These are phyloP conservation scores for Polydrusus cervinus DNA, from an alignment of 2,888 invertebrate genomes.

Conservation along the genomic window DNA sequence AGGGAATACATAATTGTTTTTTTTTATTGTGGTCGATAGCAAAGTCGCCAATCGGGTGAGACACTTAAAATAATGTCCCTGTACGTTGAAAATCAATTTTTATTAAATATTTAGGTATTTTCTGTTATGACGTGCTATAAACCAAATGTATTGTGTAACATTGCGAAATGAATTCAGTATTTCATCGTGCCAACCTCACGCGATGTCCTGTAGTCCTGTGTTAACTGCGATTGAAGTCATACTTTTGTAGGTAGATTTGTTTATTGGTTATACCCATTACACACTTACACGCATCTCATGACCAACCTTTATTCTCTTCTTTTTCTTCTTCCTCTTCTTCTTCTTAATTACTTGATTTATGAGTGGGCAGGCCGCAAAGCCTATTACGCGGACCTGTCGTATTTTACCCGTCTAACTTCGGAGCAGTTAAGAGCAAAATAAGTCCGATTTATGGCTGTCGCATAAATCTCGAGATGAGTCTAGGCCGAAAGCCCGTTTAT, in stretches of 20 bases:
- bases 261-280: constrained; percentile 9
- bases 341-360: constrained; percentile 50
- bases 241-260: not conserved
- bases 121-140: too few relatives aligned
- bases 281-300: not conserved
- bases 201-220: too few relatives aligned
- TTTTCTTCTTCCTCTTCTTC: constrained; percentile 34
- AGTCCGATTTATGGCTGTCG: constrained; percentile 47
- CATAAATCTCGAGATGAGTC: constrained; percentile 44
- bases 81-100: too few relatives aligned
- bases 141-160: too few relatives aligned
- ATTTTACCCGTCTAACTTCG: constrained; percentile 44
- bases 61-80: too few relatives aligned
- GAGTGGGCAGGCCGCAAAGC: constrained; percentile 38
- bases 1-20: too few relatives aligned
- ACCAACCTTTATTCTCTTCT: constrained; percentile 15
- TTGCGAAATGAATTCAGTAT: too few relatives aligned
- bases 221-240: too few relatives aligned
- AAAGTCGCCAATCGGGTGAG: too few relatives aligned
- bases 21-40: too few relatives aligned
- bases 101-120: too few relatives aligned
- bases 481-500: constrained; percentile 30
- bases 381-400: constrained; percentile 47
- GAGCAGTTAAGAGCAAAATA: constrained; percentile 41
- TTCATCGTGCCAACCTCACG: too few relatives aligned